Conservation (phyloP, 2,797 vertebrate species). For the Vireo griseus region DNA sequence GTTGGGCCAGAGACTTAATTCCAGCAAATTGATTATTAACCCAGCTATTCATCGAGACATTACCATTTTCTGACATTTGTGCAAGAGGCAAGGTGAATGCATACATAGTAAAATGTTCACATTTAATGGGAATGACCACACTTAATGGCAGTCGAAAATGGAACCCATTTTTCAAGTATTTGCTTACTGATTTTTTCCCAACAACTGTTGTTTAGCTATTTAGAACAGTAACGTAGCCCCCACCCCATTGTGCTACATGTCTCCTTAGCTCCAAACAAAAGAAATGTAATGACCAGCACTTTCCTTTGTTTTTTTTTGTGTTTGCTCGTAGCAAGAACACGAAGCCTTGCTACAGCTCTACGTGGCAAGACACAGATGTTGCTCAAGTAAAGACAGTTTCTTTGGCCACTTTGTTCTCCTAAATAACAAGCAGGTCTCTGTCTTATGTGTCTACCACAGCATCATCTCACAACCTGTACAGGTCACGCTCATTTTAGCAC, state of each 20-base stretch:
- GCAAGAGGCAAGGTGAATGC: conserved; percentile 86
- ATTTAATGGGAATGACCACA: conserved; percentile 94
- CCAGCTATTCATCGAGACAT: conserved; percentile 72
- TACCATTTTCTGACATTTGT: conserved; percentile 79
- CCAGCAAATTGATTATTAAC: conserved; percentile 78
- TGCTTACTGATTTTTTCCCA: conserved; percentile 68
- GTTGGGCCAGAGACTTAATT: conserved; percentile 76
- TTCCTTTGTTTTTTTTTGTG: conserved; percentile 70
- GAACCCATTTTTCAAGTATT: conserved; percentile 98
- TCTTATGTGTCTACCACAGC: conserved; percentile 59
- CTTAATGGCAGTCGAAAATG: conserved; percentile 86
- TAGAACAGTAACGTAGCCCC: conserved; percentile 63
- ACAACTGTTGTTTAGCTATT: conserved; percentile 63
- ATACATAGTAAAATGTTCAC: conserved; percentile 90
- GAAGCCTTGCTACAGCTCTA: conserved; percentile 58
- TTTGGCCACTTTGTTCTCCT: conserved; percentile 86
- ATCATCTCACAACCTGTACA: conserved; percentile 62
- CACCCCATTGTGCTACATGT: conserved; percentile 68
- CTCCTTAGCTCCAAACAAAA: conserved; percentile 74
- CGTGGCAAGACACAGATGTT: conserved; percentile 71
- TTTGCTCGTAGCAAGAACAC: conserved; percentile 52
- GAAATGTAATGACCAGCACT: conserved; percentile 80
- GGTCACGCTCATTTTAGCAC: conserved; percentile 59
- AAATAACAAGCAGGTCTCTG: conserved; percentile 78
- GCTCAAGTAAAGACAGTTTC: conserved; percentile 80